These are phyloP conservation scores for Stercorarius parasiticus DNA, from an alignment of 2,113 vertebrate species.

Conservation along the genomic window DNA sequence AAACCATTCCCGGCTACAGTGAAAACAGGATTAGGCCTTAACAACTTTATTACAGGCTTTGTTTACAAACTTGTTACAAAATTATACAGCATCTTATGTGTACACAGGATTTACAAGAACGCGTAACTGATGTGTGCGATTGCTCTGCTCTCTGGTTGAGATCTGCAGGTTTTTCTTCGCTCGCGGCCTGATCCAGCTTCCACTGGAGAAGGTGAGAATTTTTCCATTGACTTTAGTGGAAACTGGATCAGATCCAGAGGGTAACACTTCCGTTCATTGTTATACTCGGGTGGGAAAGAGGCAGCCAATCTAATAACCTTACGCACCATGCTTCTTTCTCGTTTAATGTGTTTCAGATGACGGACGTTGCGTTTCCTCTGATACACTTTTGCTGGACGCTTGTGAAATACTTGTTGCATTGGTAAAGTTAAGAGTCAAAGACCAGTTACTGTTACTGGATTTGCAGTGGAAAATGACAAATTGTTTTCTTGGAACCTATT, in stretches of 20 bases:
- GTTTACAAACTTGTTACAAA: slow-evolving; percentile 59
- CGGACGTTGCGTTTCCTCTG: neutral
- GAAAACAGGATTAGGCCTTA: slow-evolving; percentile 31
- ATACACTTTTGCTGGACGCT: neutral
- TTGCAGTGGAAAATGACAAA: neutral
- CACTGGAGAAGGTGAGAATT: neutral
- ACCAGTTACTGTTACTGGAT: neutral
- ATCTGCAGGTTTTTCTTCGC: neutral
- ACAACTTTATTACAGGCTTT: slow-evolving; percentile 62
- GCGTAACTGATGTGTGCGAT: neutral
- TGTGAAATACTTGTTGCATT: neutral
- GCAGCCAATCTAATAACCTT: neutral
- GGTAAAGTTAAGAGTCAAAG: neutral
- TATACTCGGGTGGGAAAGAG: slow-evolving; percentile 21
- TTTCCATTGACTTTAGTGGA: neutral
- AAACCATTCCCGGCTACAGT: neutral
- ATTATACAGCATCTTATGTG: slow-evolving; percentile 45
- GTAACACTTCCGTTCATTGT: slow-evolving; percentile 54
- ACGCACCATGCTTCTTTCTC: neutral
- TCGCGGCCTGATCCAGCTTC: neutral
- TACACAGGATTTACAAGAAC: slow-evolving; percentile 39
- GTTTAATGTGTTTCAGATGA: slow-evolving; percentile 31
- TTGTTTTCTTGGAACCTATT: neutral
- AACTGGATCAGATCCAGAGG: slow-evolving; percentile 17
- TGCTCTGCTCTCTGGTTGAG: neutral